These are phyloP conservation scores for Nanorana parkeri DNA, from an alignment of 2,113 vertebrate species.

Conservation along the genomic window DNA sequence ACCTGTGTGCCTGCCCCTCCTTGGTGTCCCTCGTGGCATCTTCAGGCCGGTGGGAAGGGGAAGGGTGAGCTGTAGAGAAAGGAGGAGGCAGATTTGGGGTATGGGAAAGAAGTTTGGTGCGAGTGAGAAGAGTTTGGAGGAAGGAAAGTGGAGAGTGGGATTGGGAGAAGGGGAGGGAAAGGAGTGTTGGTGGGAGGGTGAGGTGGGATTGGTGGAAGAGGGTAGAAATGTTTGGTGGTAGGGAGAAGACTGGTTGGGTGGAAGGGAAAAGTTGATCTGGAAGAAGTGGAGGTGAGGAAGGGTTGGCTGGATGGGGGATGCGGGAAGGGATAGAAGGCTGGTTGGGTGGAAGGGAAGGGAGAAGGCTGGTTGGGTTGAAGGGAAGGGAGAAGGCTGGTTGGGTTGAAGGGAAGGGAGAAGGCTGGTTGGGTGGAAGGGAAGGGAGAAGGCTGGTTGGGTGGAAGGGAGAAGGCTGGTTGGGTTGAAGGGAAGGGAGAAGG, in stretches of 20 bases:
- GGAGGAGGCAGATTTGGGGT: neutral
- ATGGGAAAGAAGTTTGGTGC: neutral
- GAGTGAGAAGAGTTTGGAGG: neutral
- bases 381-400: conserved; percentile 44
- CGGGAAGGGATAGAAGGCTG: too few relatives aligned
- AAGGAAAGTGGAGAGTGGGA: neutral
- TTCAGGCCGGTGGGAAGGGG: neutral
- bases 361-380: too few relatives aligned
- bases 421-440: neutral
- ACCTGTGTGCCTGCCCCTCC: conserved; percentile 45
- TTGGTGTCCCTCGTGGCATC: neutral
- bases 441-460: neutral
- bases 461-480: too few relatives aligned
- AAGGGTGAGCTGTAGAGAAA: neutral
- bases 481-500: neutral
- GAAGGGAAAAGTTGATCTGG: neutral
- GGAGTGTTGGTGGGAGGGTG: too few relatives aligned
- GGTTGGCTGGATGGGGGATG: too few relatives aligned
- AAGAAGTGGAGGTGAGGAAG: neutral
- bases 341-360: too few relatives aligned
- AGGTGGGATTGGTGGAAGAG: neutral
- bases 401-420: neutral
- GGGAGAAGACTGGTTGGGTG: conserved; percentile 49
- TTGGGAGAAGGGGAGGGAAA: neutral
- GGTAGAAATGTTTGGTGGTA: neutral